Evolutionary conservation across 2,113 vertebrate species (phyloP), one percentile per base, ranked within the genome.

Genomic region (Tragelaphus scriptus): DNA sequence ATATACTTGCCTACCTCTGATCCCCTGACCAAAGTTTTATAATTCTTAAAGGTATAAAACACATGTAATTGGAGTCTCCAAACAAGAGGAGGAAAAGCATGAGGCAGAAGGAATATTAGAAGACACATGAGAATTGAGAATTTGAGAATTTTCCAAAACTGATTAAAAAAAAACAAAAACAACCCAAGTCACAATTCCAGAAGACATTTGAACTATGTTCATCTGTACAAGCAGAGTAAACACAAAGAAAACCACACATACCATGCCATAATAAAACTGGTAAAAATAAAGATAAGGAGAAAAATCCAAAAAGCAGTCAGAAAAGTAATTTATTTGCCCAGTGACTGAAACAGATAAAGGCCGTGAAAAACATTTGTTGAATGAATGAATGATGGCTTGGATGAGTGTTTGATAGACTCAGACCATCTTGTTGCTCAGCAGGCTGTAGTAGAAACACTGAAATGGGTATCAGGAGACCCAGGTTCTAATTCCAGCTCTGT

Each of bases 281-380:
- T 86, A 49, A 94, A 97, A 97, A 87, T 17, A 32, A 85, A 91
- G 23, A 90, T 47, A 92, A 94, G 94, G 47, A 98, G 32, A 96
- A 92, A 81, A 79, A 51, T 87, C 84, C 86, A 89, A 51, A 94
- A 94, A 71, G 26, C 55, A 82, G 59, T 40, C 23, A 89, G 55
- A 4, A 30, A n/a, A 44, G 21, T 56, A 36, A 59, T 9, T 59
- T 53, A 85, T 53, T 55, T 95, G 55, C 14, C 63, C 13, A 85
- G 51, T 93, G 55, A n/a, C 58, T 91, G 36, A 55, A 88, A 95
- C 32, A 53, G 49, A 93, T 63, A 25, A 61, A 2, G 47, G 30
- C 12, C 86, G 30, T 40, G n/a, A 95, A 88, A 95, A 95, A 53
- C 53, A 44, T 23, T 51, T 87, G 26, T 80, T 71, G 56, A 96